Percentiles rank a stretch among this genome's conserved stretches.
These are phyloP conservation scores for Lonchura striata DNA, from an alignment of 2,113 vertebrate species.

Conservation along the genomic window DNA sequence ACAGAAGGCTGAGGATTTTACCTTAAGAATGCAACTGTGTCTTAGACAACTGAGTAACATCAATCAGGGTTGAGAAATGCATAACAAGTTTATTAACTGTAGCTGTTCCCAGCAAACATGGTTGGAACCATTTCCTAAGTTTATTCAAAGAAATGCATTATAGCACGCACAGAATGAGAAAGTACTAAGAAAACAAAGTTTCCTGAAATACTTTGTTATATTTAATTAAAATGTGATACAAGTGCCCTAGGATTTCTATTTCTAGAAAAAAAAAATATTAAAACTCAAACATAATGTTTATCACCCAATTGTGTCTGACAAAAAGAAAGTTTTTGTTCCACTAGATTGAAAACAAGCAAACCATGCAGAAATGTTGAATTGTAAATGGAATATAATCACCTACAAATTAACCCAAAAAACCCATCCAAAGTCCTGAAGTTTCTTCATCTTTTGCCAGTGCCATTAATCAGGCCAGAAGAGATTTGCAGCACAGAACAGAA, in stretches of 20 bases:
- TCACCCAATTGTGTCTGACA: neutral
- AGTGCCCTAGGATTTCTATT: neutral
- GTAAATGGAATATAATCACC: neutral
- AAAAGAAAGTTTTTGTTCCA: neutral
- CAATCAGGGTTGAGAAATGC: neutral
- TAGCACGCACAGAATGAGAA: fast-evolving
- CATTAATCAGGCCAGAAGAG: neutral
- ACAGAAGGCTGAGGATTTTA: neutral
- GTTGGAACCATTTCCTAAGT: neutral
- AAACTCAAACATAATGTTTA: neutral
- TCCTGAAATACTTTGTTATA: neutral
- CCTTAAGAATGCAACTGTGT: neutral
- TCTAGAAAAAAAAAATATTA: neutral
- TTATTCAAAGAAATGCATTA: neutral
- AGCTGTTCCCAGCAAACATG: neutral
- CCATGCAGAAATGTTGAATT: neutral
- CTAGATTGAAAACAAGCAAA: neutral
- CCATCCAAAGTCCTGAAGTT: fast-evolving
- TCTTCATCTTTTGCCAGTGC: neutral
- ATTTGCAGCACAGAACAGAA: neutral
- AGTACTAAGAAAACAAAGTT: neutral
- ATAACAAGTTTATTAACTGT: neutral
- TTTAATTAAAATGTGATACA: neutral
- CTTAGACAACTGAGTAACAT: neutral
- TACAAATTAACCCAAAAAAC: neutral